A percentile compares a stretch with the other conserved stretches of the same genome.
Conservation (phyloP, 2,113 vertebrate genomes). For the Gobiocypris rarus region DNA sequence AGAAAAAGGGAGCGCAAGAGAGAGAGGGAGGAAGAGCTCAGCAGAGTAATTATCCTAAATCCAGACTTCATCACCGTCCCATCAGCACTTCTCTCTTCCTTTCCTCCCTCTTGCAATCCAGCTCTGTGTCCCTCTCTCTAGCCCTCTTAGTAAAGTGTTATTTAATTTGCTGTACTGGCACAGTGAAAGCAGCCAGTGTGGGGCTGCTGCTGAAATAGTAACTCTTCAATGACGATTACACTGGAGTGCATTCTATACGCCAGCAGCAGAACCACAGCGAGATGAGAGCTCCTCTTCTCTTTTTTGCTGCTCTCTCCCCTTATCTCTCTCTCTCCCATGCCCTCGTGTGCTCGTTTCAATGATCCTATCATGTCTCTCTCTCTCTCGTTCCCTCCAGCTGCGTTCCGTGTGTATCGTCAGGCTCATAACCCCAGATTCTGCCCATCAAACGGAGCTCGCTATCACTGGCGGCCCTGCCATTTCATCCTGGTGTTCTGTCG, state of each 20-base stretch:
- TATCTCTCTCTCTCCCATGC: constrained; percentile 31
- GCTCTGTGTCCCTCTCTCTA: constrained; percentile 40
- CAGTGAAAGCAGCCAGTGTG: constrained; percentile 76
- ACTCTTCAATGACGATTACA: constrained; percentile 57
- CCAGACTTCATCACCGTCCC: constrained; percentile 76
- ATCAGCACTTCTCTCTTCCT: constrained; percentile 64
- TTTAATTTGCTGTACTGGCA: constrained; percentile 63
- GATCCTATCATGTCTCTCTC: constrained; percentile 25
- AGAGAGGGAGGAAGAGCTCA: constrained; percentile 42
- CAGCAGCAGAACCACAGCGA: constrained; percentile 33
- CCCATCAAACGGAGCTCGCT: constrained; percentile 8
- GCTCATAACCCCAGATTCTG: constrained; percentile 20
- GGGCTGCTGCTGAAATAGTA: constrained; percentile 66
- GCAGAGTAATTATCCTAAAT: constrained; percentile 76
- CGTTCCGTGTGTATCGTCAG: constrained; percentile 18
- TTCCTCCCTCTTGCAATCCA: constrained; percentile 32
- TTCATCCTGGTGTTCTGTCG: constrained; percentile 12
- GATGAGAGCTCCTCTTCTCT: constrained; percentile 34
- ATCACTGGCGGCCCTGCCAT: constrained; percentile 11
- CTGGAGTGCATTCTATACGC: constrained; percentile 43
- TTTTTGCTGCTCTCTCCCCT: constrained; percentile 24
- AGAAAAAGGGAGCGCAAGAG: constrained; percentile 42
- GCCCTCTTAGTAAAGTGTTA: constrained; percentile 45
- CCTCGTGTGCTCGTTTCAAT: neutral
- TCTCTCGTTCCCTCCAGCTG: constrained; percentile 29